Evolutionary conservation across 2,797 vertebrate genomes (phyloP).

Genomic region (Lepus oiostolus): DNA sequence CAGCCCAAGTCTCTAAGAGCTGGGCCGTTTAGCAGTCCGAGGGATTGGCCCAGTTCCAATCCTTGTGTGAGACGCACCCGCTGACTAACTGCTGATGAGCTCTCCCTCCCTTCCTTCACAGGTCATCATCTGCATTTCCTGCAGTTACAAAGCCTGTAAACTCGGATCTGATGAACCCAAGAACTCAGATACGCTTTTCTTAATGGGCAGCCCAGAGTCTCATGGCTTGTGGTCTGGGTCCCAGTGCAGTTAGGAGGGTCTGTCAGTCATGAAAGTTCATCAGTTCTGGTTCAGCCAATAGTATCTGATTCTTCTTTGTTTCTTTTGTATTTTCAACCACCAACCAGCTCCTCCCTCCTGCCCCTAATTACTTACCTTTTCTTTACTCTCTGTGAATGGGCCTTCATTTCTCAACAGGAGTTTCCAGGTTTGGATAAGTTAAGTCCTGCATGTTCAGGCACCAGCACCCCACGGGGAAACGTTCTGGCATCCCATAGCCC

Average conservation of each 20-base stretch:
- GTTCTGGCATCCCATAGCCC: slow-evolving; percentile 94
- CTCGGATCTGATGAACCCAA: not conserved
- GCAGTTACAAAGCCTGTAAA: not conserved
- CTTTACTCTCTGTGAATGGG: slow-evolving; percentile 32
- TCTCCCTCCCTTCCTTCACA: not conserved
- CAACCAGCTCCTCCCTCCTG: not conserved
- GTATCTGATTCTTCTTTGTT: not conserved
- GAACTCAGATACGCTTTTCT: not conserved
- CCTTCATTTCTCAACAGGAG: slow-evolving; percentile 92
- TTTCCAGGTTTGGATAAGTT: slow-evolving; percentile 95
- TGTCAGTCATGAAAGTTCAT: not conserved
- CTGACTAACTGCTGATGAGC: not conserved
- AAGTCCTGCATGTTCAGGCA: slow-evolving; percentile 93
- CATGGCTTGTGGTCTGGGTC: not conserved
- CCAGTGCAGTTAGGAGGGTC: not conserved
- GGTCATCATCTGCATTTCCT: not conserved
- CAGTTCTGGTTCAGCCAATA: not conserved
- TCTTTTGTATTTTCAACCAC: not conserved
- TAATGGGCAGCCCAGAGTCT: not conserved
- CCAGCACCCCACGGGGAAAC: slow-evolving; percentile 93
- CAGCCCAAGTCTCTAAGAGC: slow-evolving; percentile 58
- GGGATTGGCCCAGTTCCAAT: not conserved
- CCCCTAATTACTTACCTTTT: not conserved
- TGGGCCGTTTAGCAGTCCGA: slow-evolving; percentile 3
- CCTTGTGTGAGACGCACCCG: slow-evolving; percentile 3